phyloP scores from a whole-genome alignment of 2,797 vertebrate genomes.

The Brotula barbata region DNA sequence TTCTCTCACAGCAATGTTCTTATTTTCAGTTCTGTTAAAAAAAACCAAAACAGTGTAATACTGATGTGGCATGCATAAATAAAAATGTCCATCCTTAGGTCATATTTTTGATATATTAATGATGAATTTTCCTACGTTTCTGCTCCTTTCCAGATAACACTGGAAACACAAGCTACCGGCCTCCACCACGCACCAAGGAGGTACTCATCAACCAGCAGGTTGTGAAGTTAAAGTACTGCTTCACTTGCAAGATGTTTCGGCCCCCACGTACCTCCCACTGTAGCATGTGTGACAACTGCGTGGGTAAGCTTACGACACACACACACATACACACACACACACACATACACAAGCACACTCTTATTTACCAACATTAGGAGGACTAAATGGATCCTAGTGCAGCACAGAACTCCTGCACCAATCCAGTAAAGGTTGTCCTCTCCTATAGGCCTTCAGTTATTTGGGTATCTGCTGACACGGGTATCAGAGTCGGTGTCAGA shows the following conservation, averaged over 20 bases:
- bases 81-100: too few relatives aligned
- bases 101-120: too few relatives aligned
- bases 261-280: slow-evolving; percentile 95
- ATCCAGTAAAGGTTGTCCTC: too few relatives aligned
- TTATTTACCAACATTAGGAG: slow-evolving; percentile 49
- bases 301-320: slow-evolving; percentile 81
- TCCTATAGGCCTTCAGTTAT: too few relatives aligned
- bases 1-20: too few relatives aligned
- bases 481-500: too few relatives aligned
- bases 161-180: slow-evolving; percentile 83
- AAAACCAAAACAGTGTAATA: too few relatives aligned
- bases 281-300: slow-evolving; percentile 96
- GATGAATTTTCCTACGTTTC: background rate
- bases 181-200: slow-evolving; percentile 90
- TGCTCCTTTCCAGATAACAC: slow-evolving; percentile 79
- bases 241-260: slow-evolving; percentile 97
- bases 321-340: background rate
- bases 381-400: slow-evolving; percentile 10
- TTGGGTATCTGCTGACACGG: too few relatives aligned
- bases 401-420: background rate
- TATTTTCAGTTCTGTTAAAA: too few relatives aligned
- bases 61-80: too few relatives aligned
- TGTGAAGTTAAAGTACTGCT: slow-evolving; percentile 96
- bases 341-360: too few relatives aligned
- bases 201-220: slow-evolving; percentile 90